Evolutionary conservation across 1,140 invertebrate genomes (phyloP), one percentile per base, ranked within the genome.

Genomic region (Drosophila paulistorum): DNA sequence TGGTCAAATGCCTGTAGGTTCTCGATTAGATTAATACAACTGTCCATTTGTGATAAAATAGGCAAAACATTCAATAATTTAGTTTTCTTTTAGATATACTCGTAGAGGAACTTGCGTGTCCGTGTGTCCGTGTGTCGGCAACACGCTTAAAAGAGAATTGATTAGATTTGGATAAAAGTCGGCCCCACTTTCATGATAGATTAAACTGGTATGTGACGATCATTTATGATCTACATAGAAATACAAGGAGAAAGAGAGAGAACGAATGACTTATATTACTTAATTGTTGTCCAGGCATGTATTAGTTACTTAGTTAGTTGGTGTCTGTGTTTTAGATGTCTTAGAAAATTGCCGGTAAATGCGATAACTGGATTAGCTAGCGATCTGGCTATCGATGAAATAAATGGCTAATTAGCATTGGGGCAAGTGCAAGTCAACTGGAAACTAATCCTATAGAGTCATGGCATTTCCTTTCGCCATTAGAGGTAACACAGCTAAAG

Each of bases 131-230:
- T 11, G 7, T 60, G 30, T 60, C 58, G 58, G 58, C 33, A 68
- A 51, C 45, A 51, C 17, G 20, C 45, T 51, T 59, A 59, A 17
- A 59, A 59, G 33, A 37, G 57, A 59, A 81, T 81, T 84, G 84
- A 87, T 87, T 89, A 87, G 84, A 87, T 87, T 89, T 87, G 84
- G 84, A 87, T 87, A 87, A 89, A 87, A 89, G 84, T 81, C 84
- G 84, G 84, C 74, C 6, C 67, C 68, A 69, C 58, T 65, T 68
- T 63, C 66, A 71, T 78, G 84, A 89, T 89, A 89, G 84, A 89
- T 87, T 87, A 89, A 71, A 80, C 51, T 61, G 57, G 74, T 70
- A 87, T 80, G 55, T 23, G 45, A 39, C 37, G 37, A 39, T 39
- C 37, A 39, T 39, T 39, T 39, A 39, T 11, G 37, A 39, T 39